These are phyloP conservation scores for Paramormyrops kingsleyae DNA, from an alignment of 2,113 vertebrate species.

Conservation along the genomic window DNA sequence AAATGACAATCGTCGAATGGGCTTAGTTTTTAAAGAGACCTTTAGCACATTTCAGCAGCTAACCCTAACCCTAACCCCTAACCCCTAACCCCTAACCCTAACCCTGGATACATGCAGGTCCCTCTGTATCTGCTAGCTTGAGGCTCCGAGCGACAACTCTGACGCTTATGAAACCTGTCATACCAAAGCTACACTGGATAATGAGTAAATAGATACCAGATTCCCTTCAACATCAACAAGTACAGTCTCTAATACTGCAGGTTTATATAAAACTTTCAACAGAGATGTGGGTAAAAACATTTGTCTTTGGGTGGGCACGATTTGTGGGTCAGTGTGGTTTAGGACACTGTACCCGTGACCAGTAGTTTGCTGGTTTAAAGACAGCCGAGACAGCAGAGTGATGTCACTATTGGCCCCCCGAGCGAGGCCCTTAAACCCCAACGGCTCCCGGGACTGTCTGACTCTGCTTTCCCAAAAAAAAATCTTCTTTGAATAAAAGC, in stretches of 20 bases:
- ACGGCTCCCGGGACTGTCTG: neutral
- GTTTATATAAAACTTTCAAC: neutral
- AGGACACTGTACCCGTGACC: neutral
- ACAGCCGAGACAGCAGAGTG: neutral
- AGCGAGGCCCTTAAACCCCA: neutral
- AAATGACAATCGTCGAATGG: neutral
- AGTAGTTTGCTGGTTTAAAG: neutral
- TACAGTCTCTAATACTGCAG: neutral
- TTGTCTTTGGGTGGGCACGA: neutral
- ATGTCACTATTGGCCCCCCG: neutral
- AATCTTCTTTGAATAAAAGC: neutral
- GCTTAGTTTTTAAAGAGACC: neutral
- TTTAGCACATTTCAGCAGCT: neutral
- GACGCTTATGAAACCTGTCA: neutral
- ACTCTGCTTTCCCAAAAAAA: neutral
- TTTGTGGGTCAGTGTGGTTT: neutral
- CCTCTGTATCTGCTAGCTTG: neutral
- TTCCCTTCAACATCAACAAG: neutral
- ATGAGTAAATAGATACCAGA: neutral
- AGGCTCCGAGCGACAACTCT: neutral
- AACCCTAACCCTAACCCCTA: too few species aligned
- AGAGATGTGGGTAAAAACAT: neutral
- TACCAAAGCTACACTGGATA: neutral
- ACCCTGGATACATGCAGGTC: neutral
- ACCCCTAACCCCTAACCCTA: too few species aligned